Conservation (phyloP, 2,797 vertebrate species). For the Erethizon dorsatum region DNA sequence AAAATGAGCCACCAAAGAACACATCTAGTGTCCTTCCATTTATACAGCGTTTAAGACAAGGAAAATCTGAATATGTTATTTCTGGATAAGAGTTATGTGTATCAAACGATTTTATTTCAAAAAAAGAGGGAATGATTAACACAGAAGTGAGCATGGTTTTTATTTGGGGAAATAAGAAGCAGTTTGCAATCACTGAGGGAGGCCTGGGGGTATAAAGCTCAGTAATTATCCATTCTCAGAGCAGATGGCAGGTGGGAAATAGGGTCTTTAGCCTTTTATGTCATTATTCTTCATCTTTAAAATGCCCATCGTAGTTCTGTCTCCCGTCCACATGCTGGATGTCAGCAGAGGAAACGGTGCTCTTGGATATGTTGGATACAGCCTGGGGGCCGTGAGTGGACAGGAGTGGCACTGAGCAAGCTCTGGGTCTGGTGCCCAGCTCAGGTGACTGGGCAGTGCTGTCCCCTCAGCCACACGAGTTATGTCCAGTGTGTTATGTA, state of each 20-base stretch:
- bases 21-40: rapidly evolving
- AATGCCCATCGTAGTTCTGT: rapidly evolving
- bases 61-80: rapidly evolving
- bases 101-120: neutral
- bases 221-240: rapidly evolving
- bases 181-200: rapidly evolving
- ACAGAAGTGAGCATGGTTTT: rapidly evolving
- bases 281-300: neutral
- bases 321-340: rapidly evolving
- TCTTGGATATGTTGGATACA: rapidly evolving
- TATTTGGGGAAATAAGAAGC: neutral
- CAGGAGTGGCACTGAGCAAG: neutral
- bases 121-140: rapidly evolving
- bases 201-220: rapidly evolving
- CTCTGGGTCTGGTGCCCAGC: neutral
- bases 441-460: rapidly evolving
- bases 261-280: neutral
- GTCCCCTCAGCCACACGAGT: rapidly evolving
- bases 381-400: rapidly evolving
- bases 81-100: rapidly evolving
- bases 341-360: rapidly evolving
- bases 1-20: neutral
- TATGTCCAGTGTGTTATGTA: rapidly evolving
- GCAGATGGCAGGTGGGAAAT: rapidly evolving
- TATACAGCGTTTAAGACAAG: neutral